Percentiles rank a stretch among this genome's conserved stretches.
These are phyloP conservation scores for Mesorhabditis sp. DNA, from an alignment of 2,888 invertebrate species.

Conservation along the genomic window DNA sequence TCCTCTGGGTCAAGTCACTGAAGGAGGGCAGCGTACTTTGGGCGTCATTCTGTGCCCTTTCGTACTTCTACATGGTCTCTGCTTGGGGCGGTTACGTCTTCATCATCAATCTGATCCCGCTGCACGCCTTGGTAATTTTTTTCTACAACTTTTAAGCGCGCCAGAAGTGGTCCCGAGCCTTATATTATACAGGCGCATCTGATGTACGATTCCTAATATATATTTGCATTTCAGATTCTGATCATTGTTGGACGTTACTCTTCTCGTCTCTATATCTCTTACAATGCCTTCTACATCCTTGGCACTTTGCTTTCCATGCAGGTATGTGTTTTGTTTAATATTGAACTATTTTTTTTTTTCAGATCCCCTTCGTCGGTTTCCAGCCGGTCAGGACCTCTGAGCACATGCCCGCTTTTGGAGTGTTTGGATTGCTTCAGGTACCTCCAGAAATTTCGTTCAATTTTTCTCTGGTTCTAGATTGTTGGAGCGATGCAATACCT, in stretches of 20 bases:
- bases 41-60: slow-evolving; percentile 86
- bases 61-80: slow-evolving; percentile 99
- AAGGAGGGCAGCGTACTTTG: slow-evolving; percentile 96
- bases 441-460: slow-evolving; percentile 75
- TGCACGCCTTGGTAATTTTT: slow-evolving; percentile 84
- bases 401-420: slow-evolving; percentile 97
- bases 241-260: slow-evolving; percentile 29
- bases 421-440: slow-evolving; percentile 84
- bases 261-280: slow-evolving; percentile 66
- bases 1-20: slow-evolving; percentile 92
- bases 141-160: too few species aligned
- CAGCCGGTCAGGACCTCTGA: slow-evolving; percentile 97
- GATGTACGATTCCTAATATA: neutral
- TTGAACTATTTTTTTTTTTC: slow-evolving; percentile 78
- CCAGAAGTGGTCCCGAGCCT: neutral
- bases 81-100: slow-evolving; percentile 99
- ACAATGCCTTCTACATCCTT: slow-evolving; percentile 91
- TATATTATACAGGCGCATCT: neutral
- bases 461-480: slow-evolving; percentile 28
- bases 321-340: slow-evolving; percentile 51
- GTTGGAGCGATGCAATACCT: slow-evolving; percentile 51
- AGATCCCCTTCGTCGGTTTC: slow-evolving; percentile 77
- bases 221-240: neutral
- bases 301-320: slow-evolving; percentile 96
- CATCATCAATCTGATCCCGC: slow-evolving; percentile 95